Percentiles rank a stretch among this genome's conserved stretches.
Conservation (phyloP, 2,888 invertebrate genomes). For the Aproaerema taeniolella region DNA sequence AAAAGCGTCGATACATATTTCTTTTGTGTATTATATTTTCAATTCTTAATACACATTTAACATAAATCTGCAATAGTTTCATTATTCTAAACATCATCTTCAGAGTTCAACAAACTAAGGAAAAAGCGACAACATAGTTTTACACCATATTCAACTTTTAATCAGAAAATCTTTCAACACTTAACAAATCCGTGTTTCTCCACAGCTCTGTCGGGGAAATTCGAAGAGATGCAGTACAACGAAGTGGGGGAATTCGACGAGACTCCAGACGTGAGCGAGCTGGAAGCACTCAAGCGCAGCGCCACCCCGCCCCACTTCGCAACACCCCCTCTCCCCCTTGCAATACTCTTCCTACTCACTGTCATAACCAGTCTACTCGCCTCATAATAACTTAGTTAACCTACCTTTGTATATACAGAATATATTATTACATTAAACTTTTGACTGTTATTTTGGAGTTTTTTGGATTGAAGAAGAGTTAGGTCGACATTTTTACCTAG, state of each 20-base stretch:
- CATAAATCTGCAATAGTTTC: no score
- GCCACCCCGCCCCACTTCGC: conserved; percentile 24
- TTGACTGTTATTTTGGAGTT: conserved; percentile 36
- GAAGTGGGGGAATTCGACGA: conserved; percentile 61
- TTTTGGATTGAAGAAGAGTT: no score
- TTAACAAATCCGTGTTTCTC: no score
- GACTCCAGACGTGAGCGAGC: conserved; percentile 62
- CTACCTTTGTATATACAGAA: conserved; percentile 60
- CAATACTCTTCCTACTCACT: conserved; percentile 45
- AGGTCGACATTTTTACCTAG: no score
- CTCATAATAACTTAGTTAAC: conserved; percentile 9
- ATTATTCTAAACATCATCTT: no score
- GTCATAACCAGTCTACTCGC: conserved; percentile 45
- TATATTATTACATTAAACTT: conserved; percentile 68
- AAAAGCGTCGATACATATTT: no score
- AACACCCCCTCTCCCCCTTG: conserved; percentile 31
- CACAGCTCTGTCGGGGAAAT: conserved; percentile 69
- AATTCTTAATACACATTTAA: no score
- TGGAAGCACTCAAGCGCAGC: conserved; percentile 66
- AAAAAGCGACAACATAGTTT: no score
- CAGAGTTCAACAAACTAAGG: no score
- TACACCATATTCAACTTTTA: no score
- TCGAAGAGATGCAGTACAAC: conserved; percentile 69
- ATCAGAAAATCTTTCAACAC: no score
- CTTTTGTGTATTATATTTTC: no score